Conservation (phyloP, 2,797 vertebrate species). For the Eutrigla gurnardus region DNA sequence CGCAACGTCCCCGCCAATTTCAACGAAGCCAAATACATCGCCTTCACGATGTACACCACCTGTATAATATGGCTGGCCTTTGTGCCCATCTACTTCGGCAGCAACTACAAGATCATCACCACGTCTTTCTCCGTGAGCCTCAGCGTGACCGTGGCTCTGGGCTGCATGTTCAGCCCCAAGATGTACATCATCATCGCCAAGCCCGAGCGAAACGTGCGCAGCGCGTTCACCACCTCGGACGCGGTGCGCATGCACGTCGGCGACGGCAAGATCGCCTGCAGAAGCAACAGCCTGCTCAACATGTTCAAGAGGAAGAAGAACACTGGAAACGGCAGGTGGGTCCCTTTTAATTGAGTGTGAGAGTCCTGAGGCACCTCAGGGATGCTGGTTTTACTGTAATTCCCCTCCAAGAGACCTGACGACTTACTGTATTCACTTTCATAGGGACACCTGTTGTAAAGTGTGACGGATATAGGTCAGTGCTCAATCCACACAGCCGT, state of each 20-base stretch:
- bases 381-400: conserved; percentile 75
- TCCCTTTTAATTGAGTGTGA: conserved; percentile 71
- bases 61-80: conserved; percentile 99
- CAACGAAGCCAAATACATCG: conserved; percentile 99
- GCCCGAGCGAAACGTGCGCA: conserved; percentile 96
- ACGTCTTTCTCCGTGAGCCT: conserved; percentile 98
- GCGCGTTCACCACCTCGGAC: conserved; percentile 97
- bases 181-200: conserved; percentile 99
- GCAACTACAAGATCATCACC: conserved; percentile 99
- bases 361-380: conserved; percentile 74
- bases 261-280: conserved; percentile 94
- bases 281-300: conserved; percentile 95
- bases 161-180: conserved; percentile 99
- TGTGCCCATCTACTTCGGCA: conserved; percentile 98
- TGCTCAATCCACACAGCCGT: conserved; percentile 75
- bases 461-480: conserved; percentile 77
- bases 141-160: conserved; percentile 96
- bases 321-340: conserved; percentile 94
- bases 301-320: conserved; percentile 99
- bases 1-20: conserved; percentile 99
- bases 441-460: conserved; percentile 74
- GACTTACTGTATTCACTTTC: conserved; percentile 76
- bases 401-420: conserved; percentile 65
- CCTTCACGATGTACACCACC: conserved; percentile 99
- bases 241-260: conserved; percentile 98